Base-by-base conservation (phyloP, 2,888 invertebrate genomes). In the Megaustenia siamemsis region DNA sequence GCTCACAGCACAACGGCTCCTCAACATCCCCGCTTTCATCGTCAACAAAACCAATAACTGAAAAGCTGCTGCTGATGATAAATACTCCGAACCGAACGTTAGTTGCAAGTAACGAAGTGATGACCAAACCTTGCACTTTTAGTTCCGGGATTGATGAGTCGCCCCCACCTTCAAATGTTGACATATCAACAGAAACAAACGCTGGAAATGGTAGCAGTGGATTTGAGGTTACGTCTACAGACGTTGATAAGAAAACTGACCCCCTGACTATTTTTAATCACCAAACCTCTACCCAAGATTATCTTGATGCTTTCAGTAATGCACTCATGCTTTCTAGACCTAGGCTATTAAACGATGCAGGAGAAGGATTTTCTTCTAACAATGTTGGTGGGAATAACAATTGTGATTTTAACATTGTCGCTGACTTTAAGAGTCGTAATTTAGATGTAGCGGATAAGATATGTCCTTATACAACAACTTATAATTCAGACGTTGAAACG, bases 261-360 rank as follows among this genome's bases (percentile, higher is more conserved):
- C 56, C 83, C 1, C 12, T 32, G 5, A 71, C 71, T 10, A 63
- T 43, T 43, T 21, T 60, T 0, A 32, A 56, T 71, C 60, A 45
- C 12, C 45, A 10, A n/a, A 56, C 38, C 45, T 71, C 83, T 56
- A 56, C 38, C 0, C 76, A 76, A 6, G 45, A 66, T 45, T 76
- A 75, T 10, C 1, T 43, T 28, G 83, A 78, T 60, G 83, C 71
- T 32, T 60, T 40, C 35, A 83, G 83, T 32, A 60, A 83, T 38
- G 60, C 69, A 0, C 69, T 56, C 0, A 60, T 83, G 71, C 24
- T 32, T 15, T 69, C 71, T 6, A 21, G 38, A 32, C 77, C 71
- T 6, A 21, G 38, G 24, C 69, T 71, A 0, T 83, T 71, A 10
- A 60, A 53, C 3, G 78, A 77, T 32, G 68, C 56, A 12, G 5